Conservation (phyloP, 37 sponge, comb jelly and placozoan genomes). For the Ianthella basta region DNA sequence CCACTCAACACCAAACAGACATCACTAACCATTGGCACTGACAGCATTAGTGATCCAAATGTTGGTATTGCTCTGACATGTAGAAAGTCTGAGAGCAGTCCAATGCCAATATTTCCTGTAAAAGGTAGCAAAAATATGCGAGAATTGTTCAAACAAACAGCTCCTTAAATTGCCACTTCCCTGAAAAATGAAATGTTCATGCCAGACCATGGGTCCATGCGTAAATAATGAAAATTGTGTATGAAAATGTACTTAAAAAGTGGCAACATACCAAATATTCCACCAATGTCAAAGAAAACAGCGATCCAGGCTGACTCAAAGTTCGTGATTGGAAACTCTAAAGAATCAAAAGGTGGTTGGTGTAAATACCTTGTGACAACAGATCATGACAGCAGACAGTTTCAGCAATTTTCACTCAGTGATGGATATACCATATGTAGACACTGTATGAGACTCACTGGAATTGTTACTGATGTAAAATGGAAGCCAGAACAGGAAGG, state of each 20-base stretch:
- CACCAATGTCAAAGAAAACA: slow-evolving; percentile 83
- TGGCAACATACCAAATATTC: slow-evolving; percentile 61
- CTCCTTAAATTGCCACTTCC: too few species aligned
- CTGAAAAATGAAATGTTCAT: neutral
- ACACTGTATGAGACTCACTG: neutral
- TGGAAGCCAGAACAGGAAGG: slow-evolving; percentile 91
- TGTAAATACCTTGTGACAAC: too few species aligned
- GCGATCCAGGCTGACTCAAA: slow-evolving; percentile 70
- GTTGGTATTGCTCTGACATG: slow-evolving; percentile 58
- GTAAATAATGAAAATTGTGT: neutral
- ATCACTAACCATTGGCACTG: slow-evolving; percentile 66
- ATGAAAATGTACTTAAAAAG: neutral
- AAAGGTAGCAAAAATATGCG: too few species aligned
- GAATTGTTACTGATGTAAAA: slow-evolving; percentile 57
- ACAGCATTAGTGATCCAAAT: slow-evolving; percentile 50
- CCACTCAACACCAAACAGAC: neutral
- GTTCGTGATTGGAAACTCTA: neutral
- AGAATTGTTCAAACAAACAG: too few species aligned
- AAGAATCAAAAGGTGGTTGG: neutral
- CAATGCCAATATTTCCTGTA: slow-evolving; percentile 66
- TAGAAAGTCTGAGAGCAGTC: slow-evolving; percentile 69
- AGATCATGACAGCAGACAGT: too few species aligned
- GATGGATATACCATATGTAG: neutral
- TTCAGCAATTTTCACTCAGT: too few species aligned
- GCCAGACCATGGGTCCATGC: too few species aligned